Evolutionary conservation across 2,888 invertebrate species (phyloP).

Genomic region (Leptopilina syphax): DNA sequence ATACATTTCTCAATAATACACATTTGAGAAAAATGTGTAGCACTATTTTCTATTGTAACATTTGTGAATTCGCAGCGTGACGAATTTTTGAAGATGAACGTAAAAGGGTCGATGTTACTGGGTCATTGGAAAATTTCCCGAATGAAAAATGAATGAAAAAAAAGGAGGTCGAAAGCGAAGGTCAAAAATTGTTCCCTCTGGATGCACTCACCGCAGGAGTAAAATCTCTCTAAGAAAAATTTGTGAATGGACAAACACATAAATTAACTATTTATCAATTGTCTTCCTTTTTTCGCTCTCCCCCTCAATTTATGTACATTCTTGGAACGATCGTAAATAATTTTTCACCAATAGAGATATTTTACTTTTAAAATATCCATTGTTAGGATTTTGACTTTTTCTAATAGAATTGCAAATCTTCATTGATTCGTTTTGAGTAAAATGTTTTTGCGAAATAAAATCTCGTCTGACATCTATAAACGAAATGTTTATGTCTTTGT

Average conservation of each 20-base stretch:
- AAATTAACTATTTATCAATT: constrained; percentile 69
- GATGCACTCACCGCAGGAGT: constrained; percentile 45
- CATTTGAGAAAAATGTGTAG: background rate
- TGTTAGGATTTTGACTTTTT: constrained; percentile 3
- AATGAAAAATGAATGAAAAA: constrained; percentile 54
- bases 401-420: constrained; percentile 1
- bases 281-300: constrained; percentile 53
- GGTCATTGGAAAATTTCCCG: constrained; percentile 46
- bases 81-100: constrained; percentile 1
- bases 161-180: constrained; percentile 50
- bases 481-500: too few species aligned
- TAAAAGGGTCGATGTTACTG: constrained; percentile 41
- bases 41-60: background rate
- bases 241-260: constrained; percentile 56
- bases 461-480: too few species aligned
- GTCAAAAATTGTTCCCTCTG: constrained; percentile 41
- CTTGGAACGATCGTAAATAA: constrained; percentile 53
- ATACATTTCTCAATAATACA: too few species aligned
- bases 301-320: too few species aligned
- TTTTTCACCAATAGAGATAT: constrained; percentile 50
- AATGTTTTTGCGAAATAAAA: too few species aligned
- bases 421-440: too few species aligned
- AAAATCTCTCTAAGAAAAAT: constrained; percentile 47
- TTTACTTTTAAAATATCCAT: constrained; percentile 47
- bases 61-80: background rate